Evolutionary conservation across 2,797 vertebrate genomes (phyloP), one percentile per base, ranked within the genome.

Genomic region (Gadopsis marmoratus): DNA sequence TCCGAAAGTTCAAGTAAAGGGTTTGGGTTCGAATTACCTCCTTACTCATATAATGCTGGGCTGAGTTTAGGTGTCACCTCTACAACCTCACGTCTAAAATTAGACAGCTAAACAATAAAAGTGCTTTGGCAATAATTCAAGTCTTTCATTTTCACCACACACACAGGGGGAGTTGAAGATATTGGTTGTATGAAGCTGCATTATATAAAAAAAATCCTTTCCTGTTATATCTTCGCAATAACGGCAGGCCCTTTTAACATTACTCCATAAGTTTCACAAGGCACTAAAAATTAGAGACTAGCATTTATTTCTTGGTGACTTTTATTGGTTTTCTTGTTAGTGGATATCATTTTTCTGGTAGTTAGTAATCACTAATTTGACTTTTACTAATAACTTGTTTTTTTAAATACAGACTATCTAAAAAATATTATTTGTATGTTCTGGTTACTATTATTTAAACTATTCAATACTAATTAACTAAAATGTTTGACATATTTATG

Each of bases 101-200:
- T 45, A 81, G 65, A 85, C 75, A 82, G 87, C 35, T 50, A 66
- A 74, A 87, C 61, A 75, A 79, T 83, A 85, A 94, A 94, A 93
- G 94, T 94, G 94, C 93, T 94, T 94, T 94, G 93, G 93, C 86
- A 92, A 91, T 79, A 88, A 88, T 95, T 95, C 92, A 94, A 94
- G 93, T 94, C 90, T 92, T 88, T 89, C 77, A 78, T 84, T 86
- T 89, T 84, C 83, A 90, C 81, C 81, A 81, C 64, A 82, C 85
- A 74, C 35, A 70, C 71, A 85, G n/a, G 69, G 83, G 87, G 71
- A 82, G 78, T 4, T 56, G 31, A 84, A 73, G 53, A 79, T 61
- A 78, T 59, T 53, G 71, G 47, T 75, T 69, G 59, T 43, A 45
- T 75, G 48, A 67, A 79, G 79, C 78, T 85, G 75, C 54, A 68